These are phyloP conservation scores for Lycopodina hypogea DNA, from an alignment of 37 sponge, comb jelly and placozoan genomes.

Conservation along the genomic window DNA sequence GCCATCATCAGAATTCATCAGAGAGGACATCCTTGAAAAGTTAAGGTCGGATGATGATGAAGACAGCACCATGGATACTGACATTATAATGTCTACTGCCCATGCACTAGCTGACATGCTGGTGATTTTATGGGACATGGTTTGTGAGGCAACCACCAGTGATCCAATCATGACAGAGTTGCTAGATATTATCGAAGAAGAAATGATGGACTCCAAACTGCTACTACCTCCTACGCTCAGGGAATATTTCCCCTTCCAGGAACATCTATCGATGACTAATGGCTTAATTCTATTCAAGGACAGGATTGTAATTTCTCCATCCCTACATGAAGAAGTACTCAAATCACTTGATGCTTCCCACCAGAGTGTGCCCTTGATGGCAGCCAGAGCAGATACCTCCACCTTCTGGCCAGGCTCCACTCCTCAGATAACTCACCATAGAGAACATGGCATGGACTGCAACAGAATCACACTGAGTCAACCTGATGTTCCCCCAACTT, in stretches of 20 bases:
- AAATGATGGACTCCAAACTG: slow-evolving; percentile 19
- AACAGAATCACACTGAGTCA: slow-evolving; percentile 33
- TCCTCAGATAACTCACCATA: background rate
- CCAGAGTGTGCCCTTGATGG: slow-evolving; percentile 25
- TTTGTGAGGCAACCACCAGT: slow-evolving; percentile 12
- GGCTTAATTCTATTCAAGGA: slow-evolving; percentile 37
- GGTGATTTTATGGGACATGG: slow-evolving; percentile 17
- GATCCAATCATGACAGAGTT: slow-evolving; percentile 17
- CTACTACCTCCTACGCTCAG: slow-evolving; percentile 25
- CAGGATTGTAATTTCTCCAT: slow-evolving; percentile 40
- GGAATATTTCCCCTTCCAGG: slow-evolving; percentile 39
- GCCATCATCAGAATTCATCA: too few species aligned
- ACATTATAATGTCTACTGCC: too few species aligned
- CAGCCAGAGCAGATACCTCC: slow-evolving; percentile 30
- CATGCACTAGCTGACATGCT: too few species aligned
- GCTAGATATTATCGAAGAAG: slow-evolving; percentile 32
- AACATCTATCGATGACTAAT: slow-evolving; percentile 33
- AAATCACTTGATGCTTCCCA: slow-evolving; percentile 31
- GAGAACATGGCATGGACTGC: slow-evolving; percentile 30
- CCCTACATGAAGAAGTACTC: slow-evolving; percentile 2
- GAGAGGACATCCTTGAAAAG: too few species aligned
- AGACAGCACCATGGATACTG: too few species aligned
- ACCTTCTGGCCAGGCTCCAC: slow-evolving; percentile 39
- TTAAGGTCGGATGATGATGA: too few species aligned
- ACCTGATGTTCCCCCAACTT: slow-evolving; percentile 18